Evolutionary conservation across 2,888 invertebrate species (phyloP).

Genomic region (Nephrotoma guestfalica): DNA sequence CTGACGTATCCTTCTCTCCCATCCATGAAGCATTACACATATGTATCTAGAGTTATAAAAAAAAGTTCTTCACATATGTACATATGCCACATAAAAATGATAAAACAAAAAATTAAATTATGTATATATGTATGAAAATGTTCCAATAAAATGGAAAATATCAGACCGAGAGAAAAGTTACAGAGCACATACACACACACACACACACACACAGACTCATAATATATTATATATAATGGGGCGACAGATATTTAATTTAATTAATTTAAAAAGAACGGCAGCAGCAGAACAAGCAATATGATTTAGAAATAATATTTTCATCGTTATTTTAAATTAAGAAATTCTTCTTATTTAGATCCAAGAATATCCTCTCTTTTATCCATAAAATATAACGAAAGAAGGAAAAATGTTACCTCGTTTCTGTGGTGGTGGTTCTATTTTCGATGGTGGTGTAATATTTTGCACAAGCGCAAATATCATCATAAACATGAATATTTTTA

Average conservation of each 20-base stretch:
- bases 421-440: constrained; percentile 1
- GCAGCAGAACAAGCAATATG: background rate
- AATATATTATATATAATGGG: background rate
- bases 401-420: background rate
- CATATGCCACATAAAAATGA: background rate
- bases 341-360: background rate
- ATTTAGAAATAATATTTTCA: background rate
- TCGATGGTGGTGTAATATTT: constrained; percentile 3
- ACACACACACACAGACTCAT: background rate
- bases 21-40: background rate
- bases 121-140: background rate
- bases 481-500: constrained; percentile 3
- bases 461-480: constrained; percentile 5
- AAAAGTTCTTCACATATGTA: background rate
- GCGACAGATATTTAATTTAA: background rate
- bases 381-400: background rate
- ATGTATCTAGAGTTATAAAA: background rate
- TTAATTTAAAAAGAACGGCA: background rate
- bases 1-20: background rate
- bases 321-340: background rate
- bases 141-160: background rate
- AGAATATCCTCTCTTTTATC: background rate
- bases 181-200: background rate
- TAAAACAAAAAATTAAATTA: background rate
- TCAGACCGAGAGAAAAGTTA: background rate